These are phyloP conservation scores for Copidosoma aretas DNA, from an alignment of 2,888 invertebrate species.

Conservation along the genomic window DNA sequence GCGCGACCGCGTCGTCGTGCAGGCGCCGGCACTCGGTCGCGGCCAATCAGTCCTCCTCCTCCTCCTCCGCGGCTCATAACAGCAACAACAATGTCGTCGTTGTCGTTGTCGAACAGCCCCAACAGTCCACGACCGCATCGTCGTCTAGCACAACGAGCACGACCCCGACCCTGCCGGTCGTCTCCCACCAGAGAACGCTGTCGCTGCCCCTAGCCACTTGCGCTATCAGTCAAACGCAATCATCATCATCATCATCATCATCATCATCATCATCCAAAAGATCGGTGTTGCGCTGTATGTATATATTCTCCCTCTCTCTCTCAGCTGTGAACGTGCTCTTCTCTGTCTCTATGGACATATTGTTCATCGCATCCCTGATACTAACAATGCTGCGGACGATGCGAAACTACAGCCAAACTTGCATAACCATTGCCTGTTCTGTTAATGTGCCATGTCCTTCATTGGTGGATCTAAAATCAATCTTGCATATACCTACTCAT, in stretches of 20 bases:
- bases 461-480: too few relatives aligned
- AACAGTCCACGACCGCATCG: conserved; percentile 54
- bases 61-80: conserved; percentile 57
- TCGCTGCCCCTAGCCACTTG: conserved; percentile 73
- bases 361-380: too few relatives aligned
- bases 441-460: too few relatives aligned
- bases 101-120: too few relatives aligned
- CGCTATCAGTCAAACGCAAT: conserved; percentile 62
- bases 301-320: conserved; percentile 43
- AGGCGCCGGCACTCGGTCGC: conserved; percentile 62
- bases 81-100: conserved; percentile 47
- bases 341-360: too few relatives aligned
- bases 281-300: conserved; percentile 63
- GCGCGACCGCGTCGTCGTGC: too few relatives aligned
- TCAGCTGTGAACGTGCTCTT: not conserved
- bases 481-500: too few relatives aligned
- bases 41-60: conserved; percentile 59
- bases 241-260: conserved; percentile 53
- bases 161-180: conserved; percentile 56
- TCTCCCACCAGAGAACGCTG: conserved; percentile 72
- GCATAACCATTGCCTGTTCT: too few relatives aligned
- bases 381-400: too few relatives aligned
- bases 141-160: conserved; percentile 52
- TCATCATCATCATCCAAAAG: conserved; percentile 52
- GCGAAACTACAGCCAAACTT: too few relatives aligned